Evolutionary conservation across 2,113 vertebrate genomes (phyloP).

Genomic region (Mobula hypostoma): DNA sequence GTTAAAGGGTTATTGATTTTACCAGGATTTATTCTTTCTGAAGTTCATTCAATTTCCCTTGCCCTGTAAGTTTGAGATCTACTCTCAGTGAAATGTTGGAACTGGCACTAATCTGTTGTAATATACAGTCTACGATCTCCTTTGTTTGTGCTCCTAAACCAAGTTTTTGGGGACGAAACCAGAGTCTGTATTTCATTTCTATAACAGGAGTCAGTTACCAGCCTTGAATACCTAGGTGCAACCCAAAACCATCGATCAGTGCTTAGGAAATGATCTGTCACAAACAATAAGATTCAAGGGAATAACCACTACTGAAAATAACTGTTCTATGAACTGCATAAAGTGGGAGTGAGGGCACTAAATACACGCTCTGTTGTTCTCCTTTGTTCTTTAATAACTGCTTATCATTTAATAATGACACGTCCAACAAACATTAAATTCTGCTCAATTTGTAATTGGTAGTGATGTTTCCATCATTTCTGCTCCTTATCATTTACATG

Average conservation of each 20-base stretch:
- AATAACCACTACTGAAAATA: neutral
- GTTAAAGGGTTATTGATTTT: neutral
- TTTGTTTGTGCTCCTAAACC: neutral
- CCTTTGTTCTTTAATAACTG: neutral
- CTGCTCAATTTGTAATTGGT: neutral
- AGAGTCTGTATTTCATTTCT: neutral
- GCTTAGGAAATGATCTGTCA: neutral
- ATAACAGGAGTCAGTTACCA: neutral
- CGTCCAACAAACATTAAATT: neutral
- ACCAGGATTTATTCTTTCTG: neutral
- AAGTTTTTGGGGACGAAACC: neutral
- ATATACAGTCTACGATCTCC: neutral
- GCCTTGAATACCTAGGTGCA: neutral
- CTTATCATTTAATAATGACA: neutral
- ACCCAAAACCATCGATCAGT: neutral
- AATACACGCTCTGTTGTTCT: neutral
- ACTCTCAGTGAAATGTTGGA: neutral
- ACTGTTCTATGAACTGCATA: neutral
- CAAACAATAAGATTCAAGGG: neutral
- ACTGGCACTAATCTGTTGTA: neutral
- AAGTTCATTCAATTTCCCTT: neutral
- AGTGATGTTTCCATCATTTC: neutral
- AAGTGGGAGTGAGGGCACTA: neutral
- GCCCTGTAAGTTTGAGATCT: neutral
- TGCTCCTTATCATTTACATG: neutral